Base-by-base conservation (phyloP, 2,797 vertebrate species). In the Microhierax caerulescens region DNA sequence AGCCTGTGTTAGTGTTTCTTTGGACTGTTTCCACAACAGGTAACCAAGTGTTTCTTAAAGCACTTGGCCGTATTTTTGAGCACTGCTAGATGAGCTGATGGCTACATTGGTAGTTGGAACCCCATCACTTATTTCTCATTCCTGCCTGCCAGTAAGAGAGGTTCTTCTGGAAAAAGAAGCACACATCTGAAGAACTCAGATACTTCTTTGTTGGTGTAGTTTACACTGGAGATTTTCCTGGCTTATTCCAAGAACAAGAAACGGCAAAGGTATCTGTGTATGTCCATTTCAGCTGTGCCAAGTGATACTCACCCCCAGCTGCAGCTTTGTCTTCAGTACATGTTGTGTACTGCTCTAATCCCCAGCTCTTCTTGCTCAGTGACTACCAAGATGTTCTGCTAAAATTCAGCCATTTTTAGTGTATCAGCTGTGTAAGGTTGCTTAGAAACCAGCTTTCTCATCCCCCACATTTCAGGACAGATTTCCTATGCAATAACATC, bases 391-490 rank as follows among this genome's bases (percentile, higher is more conserved):
- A 83, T 53, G 32, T 80, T 95, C 86, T 82, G 93, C 88, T 92
- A 88, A 97, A 95, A 86, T 84, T 73, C 86, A 92, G 73, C 39
- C 75, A 53, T 85, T 96, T 96, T 95, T 89, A 96, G 93, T 74
- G 91, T 85, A 82, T 97, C 91, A 92, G 95, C 91, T 97, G 94
- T 77, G 94, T 41, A 75, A 89, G 73, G 97, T 97, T 97, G 96
- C 97, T 94, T 97, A 93, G 97, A 95, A 97, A 97, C 97, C 54
- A 97, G 86, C 72, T 74, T 83, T 54, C 76, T 78, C 92, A 84
- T 70, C 90, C 93, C 86, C 86, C 90, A 92, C 74, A 2, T 91
- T 81, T 94, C 90, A 64, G 94, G 92, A 96, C 97, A 97, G 91
- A 91, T 95, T 75, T 95, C 93, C 92, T 95, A 87, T 96, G 95